A percentile compares a stretch with the other conserved stretches of the same genome.
Conservation (phyloP, 2,113 vertebrate genomes). For the Atlantisia rogersi region DNA sequence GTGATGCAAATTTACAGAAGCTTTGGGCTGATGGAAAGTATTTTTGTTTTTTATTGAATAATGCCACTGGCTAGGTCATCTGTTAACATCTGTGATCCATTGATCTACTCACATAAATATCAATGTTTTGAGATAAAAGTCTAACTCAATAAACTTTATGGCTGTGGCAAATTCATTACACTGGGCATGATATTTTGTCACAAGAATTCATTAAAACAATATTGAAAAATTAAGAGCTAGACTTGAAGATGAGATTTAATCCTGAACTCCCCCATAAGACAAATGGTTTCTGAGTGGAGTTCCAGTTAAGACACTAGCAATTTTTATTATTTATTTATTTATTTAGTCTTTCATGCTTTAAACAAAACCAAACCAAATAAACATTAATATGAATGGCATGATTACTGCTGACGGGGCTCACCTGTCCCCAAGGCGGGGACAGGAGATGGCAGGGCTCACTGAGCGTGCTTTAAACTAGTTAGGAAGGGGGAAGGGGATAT, state of each 20-base stretch:
- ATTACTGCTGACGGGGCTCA: no score
- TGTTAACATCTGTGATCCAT: slow-evolving; percentile 30
- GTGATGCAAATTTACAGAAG: background rate
- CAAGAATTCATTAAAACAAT: background rate
- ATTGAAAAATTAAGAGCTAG: background rate
- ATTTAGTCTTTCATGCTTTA: background rate
- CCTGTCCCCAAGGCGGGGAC: no score
- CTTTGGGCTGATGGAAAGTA: background rate
- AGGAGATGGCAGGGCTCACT: no score
- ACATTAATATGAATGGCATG: no score
- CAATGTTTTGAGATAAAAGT: slow-evolving; percentile 25
- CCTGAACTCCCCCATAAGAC: background rate
- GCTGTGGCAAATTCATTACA: background rate
- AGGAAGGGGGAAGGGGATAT: no score
- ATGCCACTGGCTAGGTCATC: slow-evolving; percentile 19
- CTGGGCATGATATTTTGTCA: background rate
- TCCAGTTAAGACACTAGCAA: background rate
- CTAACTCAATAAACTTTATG: slow-evolving; percentile 31
- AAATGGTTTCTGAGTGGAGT: background rate
- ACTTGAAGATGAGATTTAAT: background rate
- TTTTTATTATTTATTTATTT: no score
- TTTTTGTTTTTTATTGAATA: slow-evolving; percentile 18
- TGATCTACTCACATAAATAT: background rate
- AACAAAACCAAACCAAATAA: background rate
- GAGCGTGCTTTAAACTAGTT: no score